These are phyloP conservation scores for Tribolium castaneum DNA, from an alignment of 1,140 invertebrate genomes.

Conservation along the genomic window DNA sequence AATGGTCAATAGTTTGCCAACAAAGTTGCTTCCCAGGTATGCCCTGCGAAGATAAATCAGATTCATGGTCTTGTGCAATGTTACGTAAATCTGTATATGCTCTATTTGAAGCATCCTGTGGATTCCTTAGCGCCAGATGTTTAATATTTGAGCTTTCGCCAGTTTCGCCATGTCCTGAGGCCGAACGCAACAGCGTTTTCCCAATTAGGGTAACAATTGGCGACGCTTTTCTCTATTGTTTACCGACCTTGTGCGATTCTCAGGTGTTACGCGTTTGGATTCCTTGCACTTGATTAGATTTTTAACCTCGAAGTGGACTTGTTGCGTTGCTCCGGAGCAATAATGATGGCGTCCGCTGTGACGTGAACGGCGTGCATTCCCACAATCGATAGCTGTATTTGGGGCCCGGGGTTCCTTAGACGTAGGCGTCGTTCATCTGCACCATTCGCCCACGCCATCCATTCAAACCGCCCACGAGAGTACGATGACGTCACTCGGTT, in stretches of 20 bases:
- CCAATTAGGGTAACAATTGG: background rate
- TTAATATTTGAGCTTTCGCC: slow-evolving; percentile 1
- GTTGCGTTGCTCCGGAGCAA: slow-evolving; percentile 28
- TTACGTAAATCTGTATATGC: slow-evolving; percentile 16
- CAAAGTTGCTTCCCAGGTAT: background rate
- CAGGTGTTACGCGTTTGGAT: background rate
- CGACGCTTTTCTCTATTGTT: slow-evolving; percentile 20
- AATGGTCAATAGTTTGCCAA: background rate
- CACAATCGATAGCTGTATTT: slow-evolving; percentile 50
- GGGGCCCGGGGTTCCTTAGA: slow-evolving; percentile 48
- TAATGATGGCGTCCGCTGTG: background rate
- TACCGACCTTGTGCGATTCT: slow-evolving; percentile 31
- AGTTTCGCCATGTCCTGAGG: background rate
- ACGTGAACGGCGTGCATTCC: slow-evolving; percentile 35
- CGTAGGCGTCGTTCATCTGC: slow-evolving; percentile 50
- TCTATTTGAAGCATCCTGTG: background rate
- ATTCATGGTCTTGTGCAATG: slow-evolving; percentile 2
- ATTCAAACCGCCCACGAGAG: slow-evolving; percentile 58
- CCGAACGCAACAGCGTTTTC: background rate
- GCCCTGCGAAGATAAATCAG: background rate
- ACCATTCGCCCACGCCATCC: slow-evolving; percentile 55
- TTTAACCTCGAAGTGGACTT: slow-evolving; percentile 15
- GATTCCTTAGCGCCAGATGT: slow-evolving; percentile 25
- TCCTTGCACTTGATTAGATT: slow-evolving; percentile 35
- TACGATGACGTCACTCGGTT: slow-evolving; percentile 56